Evolutionary conservation across 2,888 invertebrate species (phyloP).

Genomic region (Incurvaria masculella): DNA sequence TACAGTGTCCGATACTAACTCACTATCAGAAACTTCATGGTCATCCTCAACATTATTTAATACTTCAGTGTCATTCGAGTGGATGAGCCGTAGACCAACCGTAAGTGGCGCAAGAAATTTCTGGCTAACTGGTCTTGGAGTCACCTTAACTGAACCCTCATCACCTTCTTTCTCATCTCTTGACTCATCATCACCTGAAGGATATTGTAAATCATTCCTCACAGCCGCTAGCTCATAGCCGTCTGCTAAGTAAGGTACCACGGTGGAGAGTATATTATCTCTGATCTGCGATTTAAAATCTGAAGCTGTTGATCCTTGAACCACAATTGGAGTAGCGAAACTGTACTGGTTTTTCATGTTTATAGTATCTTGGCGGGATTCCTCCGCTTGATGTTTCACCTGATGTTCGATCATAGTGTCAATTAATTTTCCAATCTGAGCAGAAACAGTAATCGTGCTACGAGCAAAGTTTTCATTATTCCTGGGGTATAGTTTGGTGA

Average conservation of each 20-base stretch:
- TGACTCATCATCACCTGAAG: conserved; percentile 18
- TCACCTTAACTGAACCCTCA: conserved; percentile 35
- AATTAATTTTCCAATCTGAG: conserved; percentile 35
- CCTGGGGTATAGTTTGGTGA: conserved; percentile 21
- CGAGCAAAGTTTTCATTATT: conserved; percentile 19
- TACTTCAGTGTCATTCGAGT: conserved; percentile 36
- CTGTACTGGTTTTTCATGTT: conserved; percentile 27
- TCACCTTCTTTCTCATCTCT: conserved; percentile 19
- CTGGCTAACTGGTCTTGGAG: conserved; percentile 53
- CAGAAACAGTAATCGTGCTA: conserved; percentile 33
- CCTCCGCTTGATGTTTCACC: conserved; percentile 21
- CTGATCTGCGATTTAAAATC: conserved; percentile 35
- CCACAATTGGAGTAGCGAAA: conserved; percentile 49
- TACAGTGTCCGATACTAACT: conserved; percentile 35
- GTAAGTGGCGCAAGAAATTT: conserved; percentile 60
- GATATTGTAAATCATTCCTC: conserved; percentile 27
- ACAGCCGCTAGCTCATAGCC: conserved; percentile 45
- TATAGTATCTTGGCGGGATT: conserved; percentile 19
- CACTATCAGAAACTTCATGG: conserved; percentile 39
- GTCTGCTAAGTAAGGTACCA: conserved; percentile 39
- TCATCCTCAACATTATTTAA: conserved; percentile 36
- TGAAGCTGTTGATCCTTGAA: conserved; percentile 31
- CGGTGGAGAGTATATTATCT: conserved; percentile 42
- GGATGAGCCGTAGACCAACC: conserved; percentile 54
- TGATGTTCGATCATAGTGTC: conserved; percentile 25